Percentiles rank a stretch among this genome's conserved stretches.
Conservation (phyloP, 2,888 invertebrate genomes). For the Epirrhoe tristata region DNA sequence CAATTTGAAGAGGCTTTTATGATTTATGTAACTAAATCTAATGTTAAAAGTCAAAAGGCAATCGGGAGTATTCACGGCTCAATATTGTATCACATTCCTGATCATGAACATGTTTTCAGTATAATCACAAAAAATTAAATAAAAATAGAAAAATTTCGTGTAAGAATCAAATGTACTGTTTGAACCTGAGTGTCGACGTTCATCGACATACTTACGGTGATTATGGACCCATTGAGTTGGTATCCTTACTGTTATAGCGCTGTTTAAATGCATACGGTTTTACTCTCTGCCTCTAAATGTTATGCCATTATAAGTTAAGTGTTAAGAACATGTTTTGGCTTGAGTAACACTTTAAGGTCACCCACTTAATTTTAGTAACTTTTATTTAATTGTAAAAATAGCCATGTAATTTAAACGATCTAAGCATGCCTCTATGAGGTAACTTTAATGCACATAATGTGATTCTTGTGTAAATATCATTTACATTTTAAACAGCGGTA, state of each 20-base stretch:
- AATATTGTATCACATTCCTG: constrained; percentile 43
- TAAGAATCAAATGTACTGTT: constrained; percentile 34
- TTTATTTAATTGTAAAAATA: not conserved
- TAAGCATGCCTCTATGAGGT: not conserved
- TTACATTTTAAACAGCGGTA: not conserved
- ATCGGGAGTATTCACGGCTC: constrained; percentile 36
- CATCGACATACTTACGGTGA: not conserved
- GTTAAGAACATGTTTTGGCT: not conserved
- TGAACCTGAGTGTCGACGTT: constrained; percentile 21
- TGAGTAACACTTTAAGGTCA: not conserved
- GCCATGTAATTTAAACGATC: not conserved
- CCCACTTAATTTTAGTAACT: too few relatives aligned
- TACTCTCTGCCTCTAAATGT: not conserved
- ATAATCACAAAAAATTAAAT: constrained; percentile 17
- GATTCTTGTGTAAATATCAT: not conserved
- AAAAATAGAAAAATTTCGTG: constrained; percentile 39
- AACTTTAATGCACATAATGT: not conserved
- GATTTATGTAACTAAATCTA: constrained; percentile 12
- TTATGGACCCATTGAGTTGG: not conserved
- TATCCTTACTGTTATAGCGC: not conserved
- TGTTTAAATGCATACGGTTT: not conserved
- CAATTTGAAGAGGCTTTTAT: constrained; percentile 20
- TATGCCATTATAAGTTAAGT: not conserved
- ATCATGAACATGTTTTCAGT: constrained; percentile 27
- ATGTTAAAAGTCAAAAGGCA: constrained; percentile 16